Base-by-base conservation (phyloP, 2,888 invertebrate genomes). In the Rapana venosa region DNA sequence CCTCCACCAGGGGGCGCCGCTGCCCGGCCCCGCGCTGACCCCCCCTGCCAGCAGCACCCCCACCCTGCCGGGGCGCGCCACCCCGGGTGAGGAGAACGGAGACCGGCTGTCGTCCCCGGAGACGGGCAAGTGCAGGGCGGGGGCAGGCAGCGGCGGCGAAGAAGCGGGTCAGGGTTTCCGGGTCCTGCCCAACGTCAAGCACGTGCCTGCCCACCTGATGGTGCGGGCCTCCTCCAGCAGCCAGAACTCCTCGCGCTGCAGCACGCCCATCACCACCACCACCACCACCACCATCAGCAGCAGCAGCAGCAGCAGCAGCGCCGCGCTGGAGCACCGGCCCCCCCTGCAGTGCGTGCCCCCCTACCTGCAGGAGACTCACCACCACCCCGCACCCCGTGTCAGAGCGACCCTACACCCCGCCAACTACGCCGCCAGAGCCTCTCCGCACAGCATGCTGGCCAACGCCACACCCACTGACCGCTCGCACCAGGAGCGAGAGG, bases 171-270 rank as follows among this genome's bases (percentile, higher is more conserved):
- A 93, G 77, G 93, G 93, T 61, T 93, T 95, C 87, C 94, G 95
- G 92, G 92, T 95, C 47, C 92, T 95, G 85, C 95, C 95, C 8
- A 95, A 94, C 90, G 95, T 94, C 5, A 94, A 93, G 91, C 94
- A 95, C 92, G 93, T 94, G 1, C 94, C 94, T 22, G 92, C 93
- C 83, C 95, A 95, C 87, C 91, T 94, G 61, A 88, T 94, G 84
- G 88, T 94, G 84, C 90, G 85, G 81, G 92, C 47, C 47, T 47
- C 47, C 47, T 88, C 90, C 20, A 86, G 91, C 15, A 92, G 88
- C 70, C 92, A 90, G 35, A 90, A 85, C 87, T 90, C 89, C 90
- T 93, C 93, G 0, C 90, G 93, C 26, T 92, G 93, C 17, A 93
- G 92, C 70, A 93, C 93, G 26, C 93, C 90, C 61, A 56, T 77